phyloP scores from a whole-genome alignment of 2,113 vertebrate species.

The Crotalus helleri region DNA sequence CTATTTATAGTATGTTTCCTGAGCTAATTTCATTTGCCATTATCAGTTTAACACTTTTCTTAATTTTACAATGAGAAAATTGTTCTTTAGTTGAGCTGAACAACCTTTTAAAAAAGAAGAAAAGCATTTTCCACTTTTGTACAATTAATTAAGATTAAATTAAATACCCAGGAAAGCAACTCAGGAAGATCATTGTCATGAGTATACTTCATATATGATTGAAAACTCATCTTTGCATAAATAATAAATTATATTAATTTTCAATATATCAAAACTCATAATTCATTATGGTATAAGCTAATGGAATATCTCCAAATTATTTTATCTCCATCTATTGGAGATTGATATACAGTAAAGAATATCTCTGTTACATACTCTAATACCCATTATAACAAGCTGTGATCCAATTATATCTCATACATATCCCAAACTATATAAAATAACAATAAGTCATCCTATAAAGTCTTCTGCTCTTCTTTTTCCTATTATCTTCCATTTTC shows the following conservation, averaged over 20 bases:
- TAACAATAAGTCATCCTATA: not conserved
- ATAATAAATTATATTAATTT: slow-evolving; percentile 30
- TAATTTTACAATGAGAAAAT: slow-evolving; percentile 3
- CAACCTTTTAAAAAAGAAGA: not conserved
- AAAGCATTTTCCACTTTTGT: slow-evolving; percentile 25
- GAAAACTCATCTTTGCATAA: slow-evolving; percentile 32
- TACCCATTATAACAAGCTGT: not conserved
- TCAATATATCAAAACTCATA: slow-evolving; percentile 22
- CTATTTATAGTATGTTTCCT: not conserved
- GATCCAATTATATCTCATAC: not conserved
- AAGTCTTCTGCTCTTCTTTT: not conserved
- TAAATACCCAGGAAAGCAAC: slow-evolving; percentile 40
- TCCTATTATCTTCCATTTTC: not conserved
- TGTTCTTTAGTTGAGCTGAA: slow-evolving; percentile 19
- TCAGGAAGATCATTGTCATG: slow-evolving; percentile 1
- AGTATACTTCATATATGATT: slow-evolving; percentile 37
- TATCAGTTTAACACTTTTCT: slow-evolving; percentile 23
- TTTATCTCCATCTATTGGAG: not conserved
- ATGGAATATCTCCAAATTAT: not conserved
- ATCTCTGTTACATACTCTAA: not conserved
- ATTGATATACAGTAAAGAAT: not conserved
- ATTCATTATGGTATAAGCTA: slow-evolving; percentile 7
- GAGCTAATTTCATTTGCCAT: slow-evolving; percentile 17
- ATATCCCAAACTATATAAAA: not conserved
- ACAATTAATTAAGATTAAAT: slow-evolving; percentile 43